phyloP scores from a whole-genome alignment of 2,113 vertebrate genomes.

The Maccullochella peelii region DNA sequence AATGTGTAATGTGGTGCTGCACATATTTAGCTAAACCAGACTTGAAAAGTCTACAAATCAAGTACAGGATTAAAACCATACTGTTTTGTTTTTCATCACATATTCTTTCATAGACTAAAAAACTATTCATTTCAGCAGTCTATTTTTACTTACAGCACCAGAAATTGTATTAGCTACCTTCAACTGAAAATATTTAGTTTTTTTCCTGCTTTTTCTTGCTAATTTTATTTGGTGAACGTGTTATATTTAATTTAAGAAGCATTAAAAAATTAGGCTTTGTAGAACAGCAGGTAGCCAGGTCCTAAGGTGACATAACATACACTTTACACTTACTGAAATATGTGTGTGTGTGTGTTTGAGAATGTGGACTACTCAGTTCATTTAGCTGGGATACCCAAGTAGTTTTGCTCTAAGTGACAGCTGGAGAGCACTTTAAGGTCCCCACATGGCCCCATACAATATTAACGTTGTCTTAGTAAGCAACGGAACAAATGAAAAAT shows the following conservation, averaged over 20 bases:
- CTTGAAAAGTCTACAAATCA: too few species aligned
- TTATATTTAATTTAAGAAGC: not conserved
- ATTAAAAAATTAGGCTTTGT: not conserved
- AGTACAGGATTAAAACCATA: too few species aligned
- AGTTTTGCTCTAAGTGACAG: conserved; percentile 52
- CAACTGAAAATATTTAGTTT: too few species aligned
- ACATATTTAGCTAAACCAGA: too few species aligned
- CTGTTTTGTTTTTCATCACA: too few species aligned
- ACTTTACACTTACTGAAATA: conserved; percentile 11
- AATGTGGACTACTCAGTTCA: conserved; percentile 8
- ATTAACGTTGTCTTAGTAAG: conserved; percentile 65
- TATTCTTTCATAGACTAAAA: too few species aligned
- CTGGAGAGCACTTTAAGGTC: conserved; percentile 63
- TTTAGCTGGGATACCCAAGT: conserved; percentile 5
- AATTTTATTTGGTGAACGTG: not conserved
- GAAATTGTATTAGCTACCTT: not conserved
- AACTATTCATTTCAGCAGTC: too few species aligned
- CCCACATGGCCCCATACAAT: conserved; percentile 56
- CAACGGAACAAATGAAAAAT: conserved; percentile 61
- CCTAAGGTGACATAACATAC: not conserved
- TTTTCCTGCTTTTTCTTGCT: not conserved
- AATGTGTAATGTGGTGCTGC: too few species aligned
- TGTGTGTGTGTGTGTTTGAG: not conserved
- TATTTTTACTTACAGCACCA: not conserved
- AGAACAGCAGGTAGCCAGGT: not conserved